A percentile compares a stretch with the other conserved stretches of the same genome.
Evolutionary conservation across 2,888 invertebrate species (phyloP).

Genomic region (Diarsia rubi): DNA sequence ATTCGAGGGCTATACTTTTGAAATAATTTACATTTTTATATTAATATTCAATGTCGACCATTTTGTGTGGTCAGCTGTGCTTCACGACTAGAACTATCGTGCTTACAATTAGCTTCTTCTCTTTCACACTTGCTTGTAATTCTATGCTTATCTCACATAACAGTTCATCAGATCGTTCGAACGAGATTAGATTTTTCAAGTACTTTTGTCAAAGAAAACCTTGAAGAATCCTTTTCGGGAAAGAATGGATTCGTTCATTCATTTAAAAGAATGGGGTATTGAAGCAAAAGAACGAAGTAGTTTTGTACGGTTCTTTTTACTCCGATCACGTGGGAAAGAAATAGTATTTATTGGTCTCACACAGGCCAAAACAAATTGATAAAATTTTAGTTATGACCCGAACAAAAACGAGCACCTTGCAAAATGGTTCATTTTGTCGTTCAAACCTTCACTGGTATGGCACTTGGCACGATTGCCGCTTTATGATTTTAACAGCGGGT

Average conservation of each 20-base stretch:
- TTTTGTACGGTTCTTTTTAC: constrained; percentile 32
- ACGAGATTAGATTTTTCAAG: constrained; percentile 25
- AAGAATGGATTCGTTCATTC: constrained; percentile 31
- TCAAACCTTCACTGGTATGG: constrained; percentile 17
- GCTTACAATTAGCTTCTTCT: constrained; percentile 69
- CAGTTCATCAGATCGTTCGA: constrained; percentile 40
- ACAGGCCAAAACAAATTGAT: too few relatives aligned
- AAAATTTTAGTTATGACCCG: constrained; percentile 30
- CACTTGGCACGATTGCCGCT: background rate
- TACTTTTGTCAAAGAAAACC: constrained; percentile 25
- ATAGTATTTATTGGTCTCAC: too few relatives aligned
- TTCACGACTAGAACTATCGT: constrained; percentile 77
- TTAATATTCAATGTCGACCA: constrained; percentile 71
- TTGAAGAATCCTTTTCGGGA: constrained; percentile 9
- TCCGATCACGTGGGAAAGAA: constrained; percentile 38
- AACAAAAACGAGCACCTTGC: constrained; percentile 26
- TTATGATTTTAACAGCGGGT: constrained; percentile 47
- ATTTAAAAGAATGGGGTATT: constrained; percentile 28
- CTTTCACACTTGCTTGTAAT: constrained; percentile 59
- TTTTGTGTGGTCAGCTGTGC: constrained; percentile 70
- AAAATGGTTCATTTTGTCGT: constrained; percentile 43
- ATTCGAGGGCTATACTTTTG: constrained; percentile 71
- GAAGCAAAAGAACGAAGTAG: constrained; percentile 32
- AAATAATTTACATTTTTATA: constrained; percentile 66
- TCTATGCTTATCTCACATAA: constrained; percentile 43